A percentile compares a stretch with the other conserved stretches of the same genome.
phyloP scores from a whole-genome alignment of 2,888 invertebrate species.

The Ornithoptera priamus region DNA sequence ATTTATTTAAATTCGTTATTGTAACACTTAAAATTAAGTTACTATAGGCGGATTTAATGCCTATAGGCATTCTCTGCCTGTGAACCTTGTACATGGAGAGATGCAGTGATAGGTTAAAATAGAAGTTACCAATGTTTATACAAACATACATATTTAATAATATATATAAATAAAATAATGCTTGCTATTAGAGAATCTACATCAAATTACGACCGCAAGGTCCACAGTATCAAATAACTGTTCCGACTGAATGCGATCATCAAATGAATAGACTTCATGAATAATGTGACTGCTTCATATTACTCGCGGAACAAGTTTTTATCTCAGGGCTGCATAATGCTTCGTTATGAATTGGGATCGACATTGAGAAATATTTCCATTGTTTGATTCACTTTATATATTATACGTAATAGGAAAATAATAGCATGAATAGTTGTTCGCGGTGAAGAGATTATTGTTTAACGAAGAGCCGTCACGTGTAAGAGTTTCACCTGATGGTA shows the following conservation, averaged over 20 bases:
- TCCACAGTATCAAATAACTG: constrained; percentile 22
- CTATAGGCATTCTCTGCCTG: too few relatives aligned
- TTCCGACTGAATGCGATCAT: constrained; percentile 28
- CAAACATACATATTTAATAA: too few relatives aligned
- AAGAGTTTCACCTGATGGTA: too few relatives aligned
- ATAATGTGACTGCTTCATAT: constrained; percentile 25
- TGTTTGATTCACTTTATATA: neutral
- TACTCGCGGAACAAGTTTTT: constrained; percentile 9
- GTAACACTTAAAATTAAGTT: too few relatives aligned
- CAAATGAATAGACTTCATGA: constrained; percentile 23
- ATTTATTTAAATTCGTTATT: too few relatives aligned
- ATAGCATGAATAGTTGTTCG: too few relatives aligned
- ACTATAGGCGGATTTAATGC: too few relatives aligned
- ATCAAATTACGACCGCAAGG: constrained; percentile 7
- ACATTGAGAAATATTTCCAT: neutral
- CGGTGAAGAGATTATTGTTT: too few relatives aligned
- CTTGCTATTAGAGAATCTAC: neutral
- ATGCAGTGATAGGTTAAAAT: too few relatives aligned
- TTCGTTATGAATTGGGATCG: neutral
- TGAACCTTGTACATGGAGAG: too few relatives aligned
- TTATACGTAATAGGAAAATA: neutral
- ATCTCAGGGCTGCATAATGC: constrained; percentile 15
- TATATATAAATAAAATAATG: neutral
- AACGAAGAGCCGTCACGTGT: too few relatives aligned
- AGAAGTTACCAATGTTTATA: too few relatives aligned